Evolutionary conservation across 2,888 invertebrate genomes (phyloP).

Genomic region (Eupeodes latifasciatus): DNA sequence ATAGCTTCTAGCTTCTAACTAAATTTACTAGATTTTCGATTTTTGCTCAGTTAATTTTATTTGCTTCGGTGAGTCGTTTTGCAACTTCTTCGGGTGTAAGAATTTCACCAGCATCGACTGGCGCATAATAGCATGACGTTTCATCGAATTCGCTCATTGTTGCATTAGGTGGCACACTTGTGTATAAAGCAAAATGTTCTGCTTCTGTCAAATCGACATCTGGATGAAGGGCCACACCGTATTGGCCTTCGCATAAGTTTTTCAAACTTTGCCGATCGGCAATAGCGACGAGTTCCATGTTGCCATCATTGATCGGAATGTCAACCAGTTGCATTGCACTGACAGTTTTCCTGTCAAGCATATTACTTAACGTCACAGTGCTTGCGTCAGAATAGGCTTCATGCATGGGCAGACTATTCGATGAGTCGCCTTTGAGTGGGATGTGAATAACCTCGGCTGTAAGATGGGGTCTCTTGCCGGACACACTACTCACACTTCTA

Average conservation of each 20-base stretch:
- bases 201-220: conserved; percentile 92
- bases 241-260: conserved; percentile 84
- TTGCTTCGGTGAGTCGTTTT: conserved; percentile 81
- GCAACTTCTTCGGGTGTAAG: conserved; percentile 84
- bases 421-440: conserved; percentile 87
- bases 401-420: conserved; percentile 85
- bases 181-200: conserved; percentile 94
- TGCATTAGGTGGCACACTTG: conserved; percentile 93
- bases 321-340: conserved; percentile 84
- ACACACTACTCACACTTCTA: conserved; percentile 87
- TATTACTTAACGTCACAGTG: conserved; percentile 82
- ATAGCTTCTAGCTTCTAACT: background rate
- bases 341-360: conserved; percentile 83
- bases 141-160: conserved; percentile 95
- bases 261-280: conserved; percentile 84
- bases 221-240: conserved; percentile 83
- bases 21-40: conserved; percentile 61
- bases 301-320: conserved; percentile 84
- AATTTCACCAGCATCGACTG: conserved; percentile 91
- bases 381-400: conserved; percentile 84
- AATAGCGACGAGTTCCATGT: conserved; percentile 86
- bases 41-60: conserved; percentile 79
- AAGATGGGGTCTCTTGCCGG: conserved; percentile 86
- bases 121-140: conserved; percentile 93
- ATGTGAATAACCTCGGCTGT: conserved; percentile 88